Conservation (phyloP, 2,888 invertebrate species). For the Tiliacea citrago region DNA sequence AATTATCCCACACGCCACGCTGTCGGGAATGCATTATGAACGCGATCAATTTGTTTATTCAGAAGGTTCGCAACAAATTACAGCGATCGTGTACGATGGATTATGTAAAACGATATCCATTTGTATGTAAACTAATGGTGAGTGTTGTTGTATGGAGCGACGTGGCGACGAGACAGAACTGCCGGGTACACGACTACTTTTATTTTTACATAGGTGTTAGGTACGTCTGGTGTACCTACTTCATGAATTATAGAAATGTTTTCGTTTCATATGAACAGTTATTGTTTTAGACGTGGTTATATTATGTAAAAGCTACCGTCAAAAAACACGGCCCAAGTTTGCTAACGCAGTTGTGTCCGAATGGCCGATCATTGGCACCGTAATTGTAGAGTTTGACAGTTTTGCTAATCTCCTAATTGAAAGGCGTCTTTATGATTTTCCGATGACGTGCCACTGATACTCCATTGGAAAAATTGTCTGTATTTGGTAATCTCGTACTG, state of each 20-base stretch:
- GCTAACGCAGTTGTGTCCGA: too few species aligned
- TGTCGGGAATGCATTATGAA: constrained; percentile 83
- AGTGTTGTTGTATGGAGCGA: constrained; percentile 80
- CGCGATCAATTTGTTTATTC: constrained; percentile 88
- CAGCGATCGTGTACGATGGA: constrained; percentile 85
- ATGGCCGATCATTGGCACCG: too few species aligned
- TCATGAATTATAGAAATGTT: constrained; percentile 25
- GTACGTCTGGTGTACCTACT: constrained; percentile 14
- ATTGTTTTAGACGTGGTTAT: constrained; percentile 11
- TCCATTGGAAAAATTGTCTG: too few species aligned
- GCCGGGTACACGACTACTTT: constrained; percentile 62
- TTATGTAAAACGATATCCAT: constrained; percentile 90
- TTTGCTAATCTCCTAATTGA: too few species aligned
- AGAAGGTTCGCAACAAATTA: constrained; percentile 89
- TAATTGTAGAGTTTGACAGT: too few species aligned
- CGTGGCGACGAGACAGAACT: constrained; percentile 62
- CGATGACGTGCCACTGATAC: too few species aligned
- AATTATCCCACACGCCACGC: constrained; percentile 70
- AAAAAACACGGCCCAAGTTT: too few species aligned
- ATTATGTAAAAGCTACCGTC: background rate
- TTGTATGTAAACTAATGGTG: constrained; percentile 90
- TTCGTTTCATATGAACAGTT: constrained; percentile 11
- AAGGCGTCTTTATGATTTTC: too few species aligned
- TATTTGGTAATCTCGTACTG: too few species aligned
- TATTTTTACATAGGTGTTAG: constrained; percentile 53